A percentile compares a stretch with the other conserved stretches of the same genome.
phyloP scores from a whole-genome alignment of 2,888 invertebrate species.

The Scaptomyza parva region DNA sequence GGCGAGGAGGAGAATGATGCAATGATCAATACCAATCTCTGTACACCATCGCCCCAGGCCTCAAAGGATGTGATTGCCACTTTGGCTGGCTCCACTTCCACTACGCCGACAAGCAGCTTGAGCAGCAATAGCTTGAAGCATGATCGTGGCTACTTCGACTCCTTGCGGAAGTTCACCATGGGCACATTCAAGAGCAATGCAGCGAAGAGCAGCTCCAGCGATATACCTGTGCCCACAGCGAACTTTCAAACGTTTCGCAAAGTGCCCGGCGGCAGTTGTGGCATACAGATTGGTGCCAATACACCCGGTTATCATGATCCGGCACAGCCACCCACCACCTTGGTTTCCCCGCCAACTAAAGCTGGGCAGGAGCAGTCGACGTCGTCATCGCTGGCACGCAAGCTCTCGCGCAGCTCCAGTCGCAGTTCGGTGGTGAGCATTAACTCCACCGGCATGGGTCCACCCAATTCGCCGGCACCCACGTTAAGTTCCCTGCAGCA shows the following conservation, averaged over 20 bases:
- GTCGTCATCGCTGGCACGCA: slow-evolving; percentile 39
- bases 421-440: slow-evolving; percentile 73
- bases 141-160: slow-evolving; percentile 87
- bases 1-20: slow-evolving; percentile 85
- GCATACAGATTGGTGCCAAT: slow-evolving; percentile 84
- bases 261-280: slow-evolving; percentile 86
- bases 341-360: slow-evolving; percentile 1
- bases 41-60: slow-evolving; percentile 82
- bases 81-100: slow-evolving; percentile 25
- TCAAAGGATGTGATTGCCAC: slow-evolving; percentile 57
- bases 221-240: slow-evolving; percentile 91
- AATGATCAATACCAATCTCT: slow-evolving; percentile 73
- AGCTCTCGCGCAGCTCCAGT: slow-evolving; percentile 76
- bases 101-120: slow-evolving; percentile 63
- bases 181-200: slow-evolving; percentile 84
- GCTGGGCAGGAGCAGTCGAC: slow-evolving; percentile 11
- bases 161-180: slow-evolving; percentile 89
- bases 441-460: slow-evolving; percentile 60
- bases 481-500: slow-evolving; percentile 64
- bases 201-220: slow-evolving; percentile 84
- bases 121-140: slow-evolving; percentile 67
- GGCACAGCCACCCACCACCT: slow-evolving; percentile 60
- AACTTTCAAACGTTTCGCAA: slow-evolving; percentile 91
- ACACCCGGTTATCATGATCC: slow-evolving; percentile 81
- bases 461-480: slow-evolving; percentile 79